These are phyloP conservation scores for Anguilla megastoma DNA, from an alignment of 2,797 vertebrate genomes.

Conservation along the genomic window DNA sequence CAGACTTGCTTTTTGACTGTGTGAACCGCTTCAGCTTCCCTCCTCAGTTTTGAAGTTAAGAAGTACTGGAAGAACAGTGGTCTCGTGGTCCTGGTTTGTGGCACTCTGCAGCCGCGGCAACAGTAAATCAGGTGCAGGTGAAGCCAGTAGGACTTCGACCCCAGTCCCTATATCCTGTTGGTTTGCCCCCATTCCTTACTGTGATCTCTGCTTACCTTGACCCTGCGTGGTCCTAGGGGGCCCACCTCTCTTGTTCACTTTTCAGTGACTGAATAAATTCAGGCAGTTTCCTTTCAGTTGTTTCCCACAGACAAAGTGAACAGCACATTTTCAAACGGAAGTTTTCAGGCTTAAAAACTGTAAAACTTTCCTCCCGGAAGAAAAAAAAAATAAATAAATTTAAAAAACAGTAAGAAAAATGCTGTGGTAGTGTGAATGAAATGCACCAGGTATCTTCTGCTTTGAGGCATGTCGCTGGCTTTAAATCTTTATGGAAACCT, in stretches of 20 bases:
- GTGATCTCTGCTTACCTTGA: background rate
- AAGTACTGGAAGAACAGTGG: background rate
- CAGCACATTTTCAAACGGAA: background rate
- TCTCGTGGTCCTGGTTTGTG: background rate
- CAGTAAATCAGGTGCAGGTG: background rate
- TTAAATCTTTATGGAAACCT: slow-evolving; percentile 27
- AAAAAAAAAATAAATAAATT: background rate
- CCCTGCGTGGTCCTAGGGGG: background rate
- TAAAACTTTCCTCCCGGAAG: background rate
- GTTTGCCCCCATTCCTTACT: background rate
- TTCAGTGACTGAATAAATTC: background rate
- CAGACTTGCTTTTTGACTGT: background rate
- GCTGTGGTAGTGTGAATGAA: background rate
- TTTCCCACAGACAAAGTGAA: background rate
- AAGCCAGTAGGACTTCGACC: background rate
- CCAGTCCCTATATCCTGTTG: background rate
- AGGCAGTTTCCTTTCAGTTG: background rate
- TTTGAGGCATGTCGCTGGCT: slow-evolving; percentile 30
- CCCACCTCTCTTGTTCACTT: background rate
- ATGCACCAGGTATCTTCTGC: background rate
- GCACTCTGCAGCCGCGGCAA: background rate
- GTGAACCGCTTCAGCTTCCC: background rate
- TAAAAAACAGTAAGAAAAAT: background rate
- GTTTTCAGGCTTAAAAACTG: background rate
- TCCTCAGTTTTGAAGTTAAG: background rate